Base-by-base conservation (phyloP, 1,140 invertebrate genomes). In the Drosophila neocordata region DNA sequence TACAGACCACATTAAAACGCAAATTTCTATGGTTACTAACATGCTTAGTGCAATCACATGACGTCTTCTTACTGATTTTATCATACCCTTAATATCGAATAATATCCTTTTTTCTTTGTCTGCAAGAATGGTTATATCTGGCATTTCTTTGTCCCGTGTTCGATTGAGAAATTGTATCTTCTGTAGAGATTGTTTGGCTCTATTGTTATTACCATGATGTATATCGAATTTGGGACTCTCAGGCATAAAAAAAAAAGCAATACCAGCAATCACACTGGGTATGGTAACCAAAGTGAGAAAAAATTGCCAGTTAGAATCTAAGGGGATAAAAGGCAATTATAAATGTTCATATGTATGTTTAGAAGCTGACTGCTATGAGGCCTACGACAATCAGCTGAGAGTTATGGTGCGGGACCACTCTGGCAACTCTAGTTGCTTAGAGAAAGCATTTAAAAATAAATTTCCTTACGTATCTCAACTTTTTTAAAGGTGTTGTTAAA, bases 221-320 rank as follows among this genome's bases (percentile, higher is more conserved):
- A 52, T 27, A 52, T 63, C 61, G 22, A 63, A 63, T 34, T 34
- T 51, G 1, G 44, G 61, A 34, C 61, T 63, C 11, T 63, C 61
- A 13, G 61, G 61, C 31, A 63, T n/a, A 53, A 63, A 63, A 22
- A 5, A 5, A 9, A 63, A 63, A 18, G 6, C 18, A 2, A 63
- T 53, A 13, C 6, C 61, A 13, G 48, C 44, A 35, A 34, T 11
- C 11, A 63, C n/a, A 18, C 61, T 63, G 4, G 61, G 61, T 22
- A 63, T 34, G 7, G 48, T 35, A 9, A n/a, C 15, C 5, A 63
- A 13, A 5, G 24, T 34, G 6, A 63, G 22, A 37, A 34, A 63
- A 3, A 51, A 8, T 8, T 63, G 61, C 61, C 61, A 63, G 13
- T 8, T 44, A 8, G 61, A 3, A 51, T 35, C 61, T 63, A 20